Evolutionary conservation across 2,888 invertebrate species (phyloP).

Genomic region (Artemia sinica): DNA sequence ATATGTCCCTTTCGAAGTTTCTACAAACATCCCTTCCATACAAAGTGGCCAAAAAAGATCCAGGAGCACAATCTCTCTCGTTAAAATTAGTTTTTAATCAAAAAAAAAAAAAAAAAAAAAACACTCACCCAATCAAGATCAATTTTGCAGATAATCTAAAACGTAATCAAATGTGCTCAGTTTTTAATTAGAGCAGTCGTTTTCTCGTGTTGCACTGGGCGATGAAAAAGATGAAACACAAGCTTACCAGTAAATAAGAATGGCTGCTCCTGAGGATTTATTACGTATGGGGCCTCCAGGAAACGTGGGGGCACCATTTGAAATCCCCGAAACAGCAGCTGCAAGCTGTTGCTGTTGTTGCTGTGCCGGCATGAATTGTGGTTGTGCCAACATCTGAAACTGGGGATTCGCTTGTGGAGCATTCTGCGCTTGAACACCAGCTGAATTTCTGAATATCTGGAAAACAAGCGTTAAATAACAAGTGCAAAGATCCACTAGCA

Average conservation of each 20-base stretch:
- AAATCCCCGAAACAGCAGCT: constrained; percentile 24
- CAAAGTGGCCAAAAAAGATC: too few relatives aligned
- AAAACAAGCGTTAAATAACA: neutral
- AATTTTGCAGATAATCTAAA: too few relatives aligned
- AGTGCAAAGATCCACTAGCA: too few relatives aligned
- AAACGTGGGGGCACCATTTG: constrained; percentile 39
- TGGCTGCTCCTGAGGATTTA: constrained; percentile 60
- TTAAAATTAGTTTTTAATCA: too few relatives aligned
- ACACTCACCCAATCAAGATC: too few relatives aligned
- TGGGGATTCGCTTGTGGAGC: constrained; percentile 22
- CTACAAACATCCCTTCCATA: too few relatives aligned
- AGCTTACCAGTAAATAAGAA: constrained; percentile 53
- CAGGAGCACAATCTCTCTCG: too few relatives aligned
- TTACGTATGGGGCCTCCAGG: constrained; percentile 59
- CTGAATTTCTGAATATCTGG: constrained; percentile 13
- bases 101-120: too few relatives aligned
- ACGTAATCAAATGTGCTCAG: neutral
- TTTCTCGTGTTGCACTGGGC: neutral
- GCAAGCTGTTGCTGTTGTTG: constrained; percentile 42
- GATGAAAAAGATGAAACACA: neutral
- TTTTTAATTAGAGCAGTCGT: neutral
- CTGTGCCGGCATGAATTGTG: constrained; percentile 54
- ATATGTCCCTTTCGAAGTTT: too few relatives aligned
- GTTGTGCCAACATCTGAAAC: constrained; percentile 41
- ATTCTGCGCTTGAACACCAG: constrained; percentile 38